Evolutionary conservation across 2,888 invertebrate species (phyloP).

Genomic region (Marronus borbonicus): DNA sequence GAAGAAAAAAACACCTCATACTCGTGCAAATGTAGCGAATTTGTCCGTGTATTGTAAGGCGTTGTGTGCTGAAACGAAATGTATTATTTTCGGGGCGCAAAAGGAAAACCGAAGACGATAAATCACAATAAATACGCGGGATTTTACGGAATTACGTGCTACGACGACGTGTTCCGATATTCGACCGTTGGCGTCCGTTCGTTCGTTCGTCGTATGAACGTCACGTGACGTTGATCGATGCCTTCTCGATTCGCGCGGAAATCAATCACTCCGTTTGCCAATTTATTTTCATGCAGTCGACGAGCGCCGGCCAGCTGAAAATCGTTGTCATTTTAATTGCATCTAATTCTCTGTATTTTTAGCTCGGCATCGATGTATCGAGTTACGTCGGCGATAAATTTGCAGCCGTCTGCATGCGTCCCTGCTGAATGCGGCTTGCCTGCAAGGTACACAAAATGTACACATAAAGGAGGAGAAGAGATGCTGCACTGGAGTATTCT

Average conservation of each 20-base stretch:
- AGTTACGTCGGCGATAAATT: constrained; percentile 27
- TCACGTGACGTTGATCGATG: constrained; percentile 43
- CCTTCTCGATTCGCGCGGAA: constrained; percentile 9
- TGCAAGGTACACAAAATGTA: background rate
- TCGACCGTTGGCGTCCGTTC: constrained; percentile 3
- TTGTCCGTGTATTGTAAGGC: background rate
- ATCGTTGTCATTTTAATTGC: constrained; percentile 38
- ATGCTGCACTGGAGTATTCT: background rate
- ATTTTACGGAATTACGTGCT: constrained; percentile 11
- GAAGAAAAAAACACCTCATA: background rate
- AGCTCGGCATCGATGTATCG: constrained; percentile 22
- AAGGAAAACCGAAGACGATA: constrained; percentile 15
- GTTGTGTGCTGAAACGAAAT: background rate
- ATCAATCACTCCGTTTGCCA: constrained; percentile 37
- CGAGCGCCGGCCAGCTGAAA: constrained; percentile 22
- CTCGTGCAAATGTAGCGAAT: too few species aligned
- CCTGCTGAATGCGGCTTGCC: background rate
- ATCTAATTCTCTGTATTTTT: constrained; percentile 38
- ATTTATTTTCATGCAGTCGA: constrained; percentile 34
- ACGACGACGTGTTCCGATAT: background rate
- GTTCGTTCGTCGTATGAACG: constrained; percentile 3
- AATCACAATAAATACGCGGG: constrained; percentile 37
- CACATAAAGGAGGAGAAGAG: background rate
- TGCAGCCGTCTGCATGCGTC: constrained; percentile 24
- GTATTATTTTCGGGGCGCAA: background rate